phyloP scores from a whole-genome alignment of 2,797 vertebrate species.

The Cuniculus paca region DNA sequence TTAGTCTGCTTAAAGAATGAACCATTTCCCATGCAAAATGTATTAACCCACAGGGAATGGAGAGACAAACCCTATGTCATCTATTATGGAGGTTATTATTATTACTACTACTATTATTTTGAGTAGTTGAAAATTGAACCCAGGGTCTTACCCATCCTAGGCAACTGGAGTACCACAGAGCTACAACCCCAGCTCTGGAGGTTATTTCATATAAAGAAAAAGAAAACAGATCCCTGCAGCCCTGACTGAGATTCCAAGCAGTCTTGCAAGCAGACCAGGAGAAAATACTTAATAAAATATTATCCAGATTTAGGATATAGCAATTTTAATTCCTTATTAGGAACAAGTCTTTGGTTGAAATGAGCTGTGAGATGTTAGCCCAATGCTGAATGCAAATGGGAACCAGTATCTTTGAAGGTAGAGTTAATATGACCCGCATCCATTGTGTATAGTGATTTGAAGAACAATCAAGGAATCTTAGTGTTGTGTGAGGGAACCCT shows the following conservation, averaged over 20 bases:
- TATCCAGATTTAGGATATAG: neutral
- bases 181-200: neutral
- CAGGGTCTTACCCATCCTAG: neutral
- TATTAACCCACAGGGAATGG: neutral
- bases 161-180: neutral
- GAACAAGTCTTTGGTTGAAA: neutral
- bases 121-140: neutral
- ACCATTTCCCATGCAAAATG: neutral
- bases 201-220: neutral
- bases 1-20: neutral
- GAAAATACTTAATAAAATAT: neutral
- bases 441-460: conserved; percentile 73
- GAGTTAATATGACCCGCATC: conserved; percentile 54
- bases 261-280: neutral
- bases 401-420: conserved; percentile 11
- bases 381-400: neutral
- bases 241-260: neutral
- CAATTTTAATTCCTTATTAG: neutral
- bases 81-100: neutral
- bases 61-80: neutral
- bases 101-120: neutral
- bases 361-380: neutral
- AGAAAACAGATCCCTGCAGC: neutral
- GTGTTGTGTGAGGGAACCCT: conserved; percentile 78
- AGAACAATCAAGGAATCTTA: conserved; percentile 80